Evolutionary conservation across 2,113 vertebrate species (phyloP).

Genomic region (Rhabdomys dilectus): DNA sequence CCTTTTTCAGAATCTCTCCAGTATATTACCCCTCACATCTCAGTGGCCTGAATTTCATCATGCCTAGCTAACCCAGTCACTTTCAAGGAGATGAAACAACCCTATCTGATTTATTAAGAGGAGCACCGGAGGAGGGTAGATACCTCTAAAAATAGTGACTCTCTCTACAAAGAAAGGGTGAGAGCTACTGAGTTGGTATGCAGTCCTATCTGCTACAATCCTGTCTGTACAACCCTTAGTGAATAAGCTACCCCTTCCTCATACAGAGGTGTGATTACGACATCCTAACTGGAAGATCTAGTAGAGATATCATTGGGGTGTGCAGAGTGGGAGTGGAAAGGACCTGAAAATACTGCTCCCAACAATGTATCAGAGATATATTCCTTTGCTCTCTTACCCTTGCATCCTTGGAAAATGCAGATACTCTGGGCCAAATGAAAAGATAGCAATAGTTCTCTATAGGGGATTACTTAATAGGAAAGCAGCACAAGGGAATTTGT

Average conservation of each 20-base stretch:
- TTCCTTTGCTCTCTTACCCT: constrained; percentile 11
- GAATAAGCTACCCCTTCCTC: constrained; percentile 23
- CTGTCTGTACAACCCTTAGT: background rate
- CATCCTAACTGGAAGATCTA: constrained; percentile 32
- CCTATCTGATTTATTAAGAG: background rate
- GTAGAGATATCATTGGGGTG: background rate
- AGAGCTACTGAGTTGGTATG: constrained; percentile 9
- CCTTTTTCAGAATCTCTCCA: constrained; percentile 48
- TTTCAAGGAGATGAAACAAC: constrained; percentile 38
- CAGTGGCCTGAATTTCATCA: constrained; percentile 50
- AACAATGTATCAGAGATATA: background rate
- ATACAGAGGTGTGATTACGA: background rate
- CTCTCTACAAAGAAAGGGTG: background rate
- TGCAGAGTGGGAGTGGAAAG: background rate
- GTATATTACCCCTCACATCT: constrained; percentile 27
- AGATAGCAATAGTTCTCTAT: constrained; percentile 20
- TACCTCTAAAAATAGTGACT: constrained; percentile 10
- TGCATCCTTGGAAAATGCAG: constrained; percentile 13
- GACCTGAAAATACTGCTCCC: constrained; percentile 13
- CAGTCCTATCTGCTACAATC: constrained; percentile 28
- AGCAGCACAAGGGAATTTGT: background rate
- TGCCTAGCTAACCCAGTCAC: constrained; percentile 19
- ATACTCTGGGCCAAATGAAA: constrained; percentile 15
- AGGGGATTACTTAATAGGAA: constrained; percentile 3
- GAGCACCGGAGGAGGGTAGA: background rate